Evolutionary conservation across 2,113 vertebrate genomes (phyloP).

Genomic region (Phainopepla nitens): DNA sequence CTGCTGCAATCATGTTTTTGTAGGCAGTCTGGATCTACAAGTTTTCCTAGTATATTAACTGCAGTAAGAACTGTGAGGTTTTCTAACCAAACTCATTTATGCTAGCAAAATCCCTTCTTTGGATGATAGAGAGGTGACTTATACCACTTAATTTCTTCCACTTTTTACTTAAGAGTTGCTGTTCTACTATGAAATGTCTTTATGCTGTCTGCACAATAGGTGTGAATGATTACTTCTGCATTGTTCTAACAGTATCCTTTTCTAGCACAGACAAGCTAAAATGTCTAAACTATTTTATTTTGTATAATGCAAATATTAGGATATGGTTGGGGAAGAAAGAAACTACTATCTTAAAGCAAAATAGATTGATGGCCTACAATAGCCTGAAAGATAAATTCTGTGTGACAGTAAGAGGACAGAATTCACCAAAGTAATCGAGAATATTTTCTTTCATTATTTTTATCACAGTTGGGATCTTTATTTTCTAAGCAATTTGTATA

Average conservation of each 20-base stretch:
- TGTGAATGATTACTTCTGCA: neutral
- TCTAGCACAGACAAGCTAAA: neutral
- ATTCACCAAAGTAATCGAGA: neutral
- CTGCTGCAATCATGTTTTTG: slow-evolving; percentile 18
- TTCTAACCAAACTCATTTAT: slow-evolving; percentile 48
- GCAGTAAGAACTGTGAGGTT: slow-evolving; percentile 11
- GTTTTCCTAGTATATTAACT: slow-evolving; percentile 54
- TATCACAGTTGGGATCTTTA: neutral
- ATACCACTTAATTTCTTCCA: neutral
- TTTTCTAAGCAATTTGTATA: neutral
- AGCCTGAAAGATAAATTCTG: neutral
- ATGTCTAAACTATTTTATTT: neutral
- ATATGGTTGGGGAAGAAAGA: neutral
- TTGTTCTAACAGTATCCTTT: neutral
- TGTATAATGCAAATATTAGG: neutral
- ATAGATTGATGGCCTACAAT: neutral
- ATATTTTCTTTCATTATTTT: neutral
- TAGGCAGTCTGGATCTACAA: slow-evolving; percentile 50
- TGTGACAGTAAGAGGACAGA: neutral
- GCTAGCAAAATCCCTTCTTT: neutral
- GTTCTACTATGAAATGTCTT: neutral
- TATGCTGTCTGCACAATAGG: neutral
- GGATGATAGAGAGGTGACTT: slow-evolving; percentile 1
- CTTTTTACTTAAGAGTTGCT: neutral
- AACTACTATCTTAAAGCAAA: neutral